Base-by-base conservation (phyloP, 2,888 invertebrate genomes). In the Nebria brevicollis region DNA sequence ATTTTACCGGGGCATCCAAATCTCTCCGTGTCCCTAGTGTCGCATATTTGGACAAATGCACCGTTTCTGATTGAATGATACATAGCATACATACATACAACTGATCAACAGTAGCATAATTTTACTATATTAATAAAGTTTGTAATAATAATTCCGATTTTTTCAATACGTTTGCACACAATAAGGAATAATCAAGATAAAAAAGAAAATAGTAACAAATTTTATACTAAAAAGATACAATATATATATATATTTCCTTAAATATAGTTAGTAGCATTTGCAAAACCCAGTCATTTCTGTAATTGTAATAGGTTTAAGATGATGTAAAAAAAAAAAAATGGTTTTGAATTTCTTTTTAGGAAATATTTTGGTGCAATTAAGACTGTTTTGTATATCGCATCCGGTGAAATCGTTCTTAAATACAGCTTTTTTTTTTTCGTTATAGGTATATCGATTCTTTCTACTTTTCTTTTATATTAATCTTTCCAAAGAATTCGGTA, bases 301-400 rank as follows among this genome's bases (percentile, higher is more conserved):
- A 79, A 66, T 68, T 79, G 78, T 78, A n/a, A 15, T 68, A 73
- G 72, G 26, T 43, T 66, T 75, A 68, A 68, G 68, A 75, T 73
- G 54, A 68, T 54, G 54, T 54, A 8, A 54, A 54, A 54, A 54
- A 54, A 8, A 54, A 54, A 54, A 54, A 54, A 54, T 13, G 13
- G 54, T 8, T 54, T 54, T 54, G 8, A 54, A 54, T 11, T 54
- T 54, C 13, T 11, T 54, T 54, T 54, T 54, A 54, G 54, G 54
- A 54, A 83, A 83, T 83, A 82, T 84, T 86, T 87, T 87, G 87
- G 88, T 89, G 89, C 88, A 89, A 89, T 89, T 84, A 88, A 89
- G 88, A 89, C 88, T 88, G 88, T 87, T 87, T 86, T 87, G 84
- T 85, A 86, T 82, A 77, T 83, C 83, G 81, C 20, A 78, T 77